phyloP scores from a whole-genome alignment of 2,888 invertebrate species.

The Conops quadrifasciatus region DNA sequence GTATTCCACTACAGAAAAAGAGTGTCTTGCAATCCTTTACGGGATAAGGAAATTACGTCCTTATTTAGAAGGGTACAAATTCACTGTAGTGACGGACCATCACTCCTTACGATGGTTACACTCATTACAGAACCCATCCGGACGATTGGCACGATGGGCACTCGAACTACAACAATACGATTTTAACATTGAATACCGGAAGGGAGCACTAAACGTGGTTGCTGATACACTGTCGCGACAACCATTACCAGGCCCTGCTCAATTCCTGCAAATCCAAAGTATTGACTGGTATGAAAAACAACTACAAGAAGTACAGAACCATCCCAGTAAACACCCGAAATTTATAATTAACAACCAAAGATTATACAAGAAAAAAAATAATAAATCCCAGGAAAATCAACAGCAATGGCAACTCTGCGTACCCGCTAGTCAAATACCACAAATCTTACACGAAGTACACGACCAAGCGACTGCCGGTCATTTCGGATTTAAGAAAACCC shows the following conservation, averaged over 20 bases:
- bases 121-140: constrained; percentile 30
- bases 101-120: constrained; percentile 35
- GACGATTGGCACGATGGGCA: constrained; percentile 38
- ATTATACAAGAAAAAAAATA: background rate
- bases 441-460: background rate
- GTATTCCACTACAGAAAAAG: constrained; percentile 40
- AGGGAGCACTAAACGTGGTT: constrained; percentile 27
- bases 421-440: background rate
- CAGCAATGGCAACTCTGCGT: background rate
- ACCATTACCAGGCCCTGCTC: background rate
- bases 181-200: constrained; percentile 33
- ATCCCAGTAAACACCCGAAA: background rate
- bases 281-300: background rate
- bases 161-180: constrained; percentile 38
- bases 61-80: constrained; percentile 14
- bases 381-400: background rate
- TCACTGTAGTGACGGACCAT: constrained; percentile 41
- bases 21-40: constrained; percentile 38
- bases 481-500: background rate
- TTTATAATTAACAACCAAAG: background rate
- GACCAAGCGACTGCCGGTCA: background rate
- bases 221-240: constrained; percentile 35
- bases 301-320: background rate
- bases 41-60: constrained; percentile 38
- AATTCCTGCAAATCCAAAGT: background rate